Base-by-base conservation (phyloP, 30 jellyfish, hydroid and myxozoan species). In the Mastigias papua region DNA sequence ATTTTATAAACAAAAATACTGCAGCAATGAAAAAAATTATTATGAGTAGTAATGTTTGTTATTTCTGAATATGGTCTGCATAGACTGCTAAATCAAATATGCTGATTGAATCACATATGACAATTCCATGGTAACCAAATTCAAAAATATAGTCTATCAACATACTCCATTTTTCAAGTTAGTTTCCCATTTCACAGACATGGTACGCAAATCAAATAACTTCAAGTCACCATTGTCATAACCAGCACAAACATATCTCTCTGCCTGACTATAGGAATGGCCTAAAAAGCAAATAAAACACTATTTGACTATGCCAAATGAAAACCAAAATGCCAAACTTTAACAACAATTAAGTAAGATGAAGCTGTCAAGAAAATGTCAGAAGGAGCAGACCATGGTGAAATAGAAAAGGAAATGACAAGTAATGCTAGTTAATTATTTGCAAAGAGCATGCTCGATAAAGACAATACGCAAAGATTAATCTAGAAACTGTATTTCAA, bases 201-300 rank as follows among this genome's bases (percentile, higher is more conserved):
- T 90, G 1, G 88, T 95, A 1, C 99, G 90, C 48, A 95, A 78
- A 68, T 95, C 99, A 67, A 95, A 95, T 97, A 95, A 80, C 73
- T 95, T 95, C 32, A 95, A 62, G 51, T 95, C 99, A 30, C 99
- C 99, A 69, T 95, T 95, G 69, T 95, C 99, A 70, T 95, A 95
- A 21, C 99, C 99, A 29, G 99, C 99, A 75, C 96, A 87, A 34
- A 95, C 98, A 35, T 94, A 82, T 75, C 99, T 76, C 48, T 95
- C 99, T 37, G 83, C 86, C 74, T 86, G 96, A 73, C 78, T 90
- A 63, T 95, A 95, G 4, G 99, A 85, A 88, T 95, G 96, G 1
- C 99, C 99, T 95, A 42, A 0, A 1, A 51, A 51, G 67, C 27
- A 5, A 5, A 10, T 51, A 51, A 51, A 21, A 21, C 25, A 51